These are phyloP conservation scores for Abramis brama DNA, from an alignment of 2,113 vertebrate genomes.

Conservation along the genomic window DNA sequence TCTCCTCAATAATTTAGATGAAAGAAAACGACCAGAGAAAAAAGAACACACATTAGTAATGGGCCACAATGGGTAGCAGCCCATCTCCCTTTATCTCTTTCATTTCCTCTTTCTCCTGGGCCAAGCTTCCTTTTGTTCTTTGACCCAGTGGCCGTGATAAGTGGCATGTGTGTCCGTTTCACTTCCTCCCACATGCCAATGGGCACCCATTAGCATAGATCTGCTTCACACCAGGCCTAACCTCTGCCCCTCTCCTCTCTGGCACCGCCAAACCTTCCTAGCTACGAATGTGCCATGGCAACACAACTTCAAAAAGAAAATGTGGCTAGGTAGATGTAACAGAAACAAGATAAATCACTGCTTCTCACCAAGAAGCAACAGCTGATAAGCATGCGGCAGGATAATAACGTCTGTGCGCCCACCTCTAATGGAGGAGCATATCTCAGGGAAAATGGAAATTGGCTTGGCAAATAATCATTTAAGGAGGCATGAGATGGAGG, in stretches of 20 bases:
- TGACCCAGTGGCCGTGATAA: slow-evolving; percentile 53
- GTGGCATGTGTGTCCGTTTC: slow-evolving; percentile 45
- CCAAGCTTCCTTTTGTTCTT: slow-evolving; percentile 51
- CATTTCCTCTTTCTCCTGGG: slow-evolving; percentile 25
- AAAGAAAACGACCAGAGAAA: slow-evolving; percentile 49
- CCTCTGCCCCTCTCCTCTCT: slow-evolving; percentile 24
- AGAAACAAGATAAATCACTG: slow-evolving; percentile 55
- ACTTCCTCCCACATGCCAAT: slow-evolving; percentile 47
- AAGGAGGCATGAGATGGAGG: slow-evolving; percentile 48
- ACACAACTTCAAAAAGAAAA: slow-evolving; percentile 54
- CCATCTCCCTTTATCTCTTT: slow-evolving; percentile 17
- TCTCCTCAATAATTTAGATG: slow-evolving; percentile 25
- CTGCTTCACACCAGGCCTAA: slow-evolving; percentile 43
- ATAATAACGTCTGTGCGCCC: slow-evolving; percentile 50
- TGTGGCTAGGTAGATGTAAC: slow-evolving; percentile 44
- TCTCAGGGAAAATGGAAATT: slow-evolving; percentile 52
- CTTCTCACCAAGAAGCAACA: slow-evolving; percentile 41
- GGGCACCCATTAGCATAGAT: slow-evolving; percentile 56
- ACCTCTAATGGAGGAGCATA: slow-evolving; percentile 52
- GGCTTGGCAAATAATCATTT: slow-evolving; percentile 51
- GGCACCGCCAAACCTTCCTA: slow-evolving; percentile 3
- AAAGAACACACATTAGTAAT: slow-evolving; percentile 41
- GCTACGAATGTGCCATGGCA: slow-evolving; percentile 48
- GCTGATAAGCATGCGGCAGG: slow-evolving; percentile 58
- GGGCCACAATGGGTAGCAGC: slow-evolving; percentile 10